Evolutionary conservation across 2,113 vertebrate genomes (phyloP).

Genomic region (Todiramphus chloris): DNA sequence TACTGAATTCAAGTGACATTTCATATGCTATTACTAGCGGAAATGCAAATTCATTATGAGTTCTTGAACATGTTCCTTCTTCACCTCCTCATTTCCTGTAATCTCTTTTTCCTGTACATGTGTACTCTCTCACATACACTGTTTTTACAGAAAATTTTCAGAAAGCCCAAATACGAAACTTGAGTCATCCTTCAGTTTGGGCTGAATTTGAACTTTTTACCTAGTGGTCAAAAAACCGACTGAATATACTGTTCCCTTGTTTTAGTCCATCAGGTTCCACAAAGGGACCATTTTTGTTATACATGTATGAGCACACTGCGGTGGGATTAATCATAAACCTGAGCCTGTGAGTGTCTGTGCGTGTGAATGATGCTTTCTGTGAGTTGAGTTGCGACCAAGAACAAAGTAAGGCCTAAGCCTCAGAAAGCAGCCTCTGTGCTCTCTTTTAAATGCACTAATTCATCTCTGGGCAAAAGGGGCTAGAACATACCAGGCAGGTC

Average conservation of each 20-base stretch:
- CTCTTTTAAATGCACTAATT: conserved; percentile 73
- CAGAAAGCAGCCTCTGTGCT: conserved; percentile 78
- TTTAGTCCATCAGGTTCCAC: conserved; percentile 42
- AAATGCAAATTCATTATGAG: neutral
- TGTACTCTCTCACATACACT: neutral
- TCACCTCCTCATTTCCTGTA: neutral
- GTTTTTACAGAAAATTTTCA: conserved; percentile 59
- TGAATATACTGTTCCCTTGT: conserved; percentile 70
- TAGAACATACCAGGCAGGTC: conserved; percentile 61
- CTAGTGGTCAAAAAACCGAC: conserved; percentile 48
- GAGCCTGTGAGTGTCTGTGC: conserved; percentile 39
- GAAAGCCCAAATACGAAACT: conserved; percentile 39
- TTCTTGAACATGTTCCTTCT: conserved; percentile 3
- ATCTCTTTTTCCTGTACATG: conserved; percentile 12
- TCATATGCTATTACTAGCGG: neutral
- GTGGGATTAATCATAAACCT: conserved; percentile 68
- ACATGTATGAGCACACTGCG: conserved; percentile 13
- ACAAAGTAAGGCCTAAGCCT: conserved; percentile 67
- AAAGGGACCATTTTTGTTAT: conserved; percentile 73
- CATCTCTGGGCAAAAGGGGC: conserved; percentile 61
- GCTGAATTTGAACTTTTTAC: conserved; percentile 67
- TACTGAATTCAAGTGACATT: neutral
- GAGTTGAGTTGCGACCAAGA: conserved; percentile 60
- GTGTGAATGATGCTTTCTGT: conserved; percentile 79
- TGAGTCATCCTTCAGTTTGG: conserved; percentile 61